Conservation (phyloP, 2,888 invertebrate genomes). For the Scaeva pyrastri region DNA sequence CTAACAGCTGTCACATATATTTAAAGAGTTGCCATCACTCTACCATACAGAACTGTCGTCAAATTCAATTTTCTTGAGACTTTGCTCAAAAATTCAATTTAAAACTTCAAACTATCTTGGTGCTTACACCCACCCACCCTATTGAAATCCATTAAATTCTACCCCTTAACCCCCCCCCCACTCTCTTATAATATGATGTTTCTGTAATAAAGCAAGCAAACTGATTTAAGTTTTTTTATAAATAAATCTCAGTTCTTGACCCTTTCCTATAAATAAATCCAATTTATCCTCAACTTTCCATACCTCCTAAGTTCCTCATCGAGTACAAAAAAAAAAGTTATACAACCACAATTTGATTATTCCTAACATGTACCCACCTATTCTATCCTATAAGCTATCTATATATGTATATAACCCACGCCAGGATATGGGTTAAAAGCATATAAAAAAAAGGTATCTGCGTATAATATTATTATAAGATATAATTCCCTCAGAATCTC, state of each 20-base stretch:
- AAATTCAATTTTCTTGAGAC: too few relatives aligned
- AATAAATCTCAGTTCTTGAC: conserved; percentile 64
- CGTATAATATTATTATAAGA: conserved; percentile 18
- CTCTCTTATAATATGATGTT: not conserved
- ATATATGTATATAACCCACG: not conserved
- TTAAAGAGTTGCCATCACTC: too few relatives aligned
- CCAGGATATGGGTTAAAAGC: conserved; percentile 10
- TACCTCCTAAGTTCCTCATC: conserved; percentile 9
- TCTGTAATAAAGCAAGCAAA: conserved; percentile 5
- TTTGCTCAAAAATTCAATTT: conserved; percentile 32
- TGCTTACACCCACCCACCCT: not conserved
- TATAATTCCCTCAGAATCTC: conserved; percentile 47
- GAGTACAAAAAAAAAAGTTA: conserved; percentile 3
- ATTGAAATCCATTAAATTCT: not conserved
- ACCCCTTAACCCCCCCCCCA: too few relatives aligned
- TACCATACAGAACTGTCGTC: too few relatives aligned
- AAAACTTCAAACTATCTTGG: not conserved
- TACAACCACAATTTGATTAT: conserved; percentile 33
- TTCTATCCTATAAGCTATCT: too few relatives aligned
- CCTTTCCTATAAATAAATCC: conserved; percentile 45
- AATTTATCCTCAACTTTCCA: conserved; percentile 49
- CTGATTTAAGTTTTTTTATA: conserved; percentile 30
- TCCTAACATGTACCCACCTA: not conserved
- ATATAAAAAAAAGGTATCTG: conserved; percentile 53
- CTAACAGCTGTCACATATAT: too few relatives aligned